Conservation (phyloP, 2,888 invertebrate genomes). For the Allophyes oxyacanthae region DNA sequence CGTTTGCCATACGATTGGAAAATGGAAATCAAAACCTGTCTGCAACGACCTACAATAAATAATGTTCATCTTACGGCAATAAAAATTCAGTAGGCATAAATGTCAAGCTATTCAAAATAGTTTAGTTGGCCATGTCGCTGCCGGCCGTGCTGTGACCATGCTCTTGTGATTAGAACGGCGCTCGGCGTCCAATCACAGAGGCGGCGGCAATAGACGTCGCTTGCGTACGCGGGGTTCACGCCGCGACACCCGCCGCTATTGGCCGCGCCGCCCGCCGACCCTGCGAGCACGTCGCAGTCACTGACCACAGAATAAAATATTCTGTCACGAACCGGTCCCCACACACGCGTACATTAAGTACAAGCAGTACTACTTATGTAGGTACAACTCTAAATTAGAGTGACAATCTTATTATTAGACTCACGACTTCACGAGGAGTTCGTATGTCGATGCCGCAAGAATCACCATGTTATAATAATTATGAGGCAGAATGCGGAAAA, state of each 20-base stretch:
- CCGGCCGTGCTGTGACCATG: slow-evolving; percentile 4
- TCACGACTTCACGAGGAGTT: neutral
- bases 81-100: slow-evolving; percentile 11
- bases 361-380: slow-evolving; percentile 7
- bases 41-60: neutral
- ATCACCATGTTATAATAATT: neutral
- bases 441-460: neutral
- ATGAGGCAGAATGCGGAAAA: neutral
- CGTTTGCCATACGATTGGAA: neutral
- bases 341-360: slow-evolving; percentile 12
- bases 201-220: slow-evolving; percentile 5
- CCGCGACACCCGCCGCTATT: slow-evolving; percentile 35
- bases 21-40: slow-evolving; percentile 13
- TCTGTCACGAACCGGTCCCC: slow-evolving; percentile 44
- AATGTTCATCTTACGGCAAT: slow-evolving; percentile 9
- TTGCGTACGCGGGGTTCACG: slow-evolving; percentile 32
- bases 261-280: slow-evolving; percentile 29
- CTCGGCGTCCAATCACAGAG: slow-evolving; percentile 32
- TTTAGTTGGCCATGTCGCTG: slow-evolving; percentile 2
- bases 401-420: neutral
- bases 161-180: slow-evolving; percentile 6
- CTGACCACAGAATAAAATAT: slow-evolving; percentile 38
- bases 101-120: slow-evolving; percentile 10
- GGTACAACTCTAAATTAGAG: slow-evolving; percentile 3
- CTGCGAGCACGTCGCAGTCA: slow-evolving; percentile 25